Base-by-base conservation (phyloP, 2,113 vertebrate species). In the Nothoprocta perdicaria region DNA sequence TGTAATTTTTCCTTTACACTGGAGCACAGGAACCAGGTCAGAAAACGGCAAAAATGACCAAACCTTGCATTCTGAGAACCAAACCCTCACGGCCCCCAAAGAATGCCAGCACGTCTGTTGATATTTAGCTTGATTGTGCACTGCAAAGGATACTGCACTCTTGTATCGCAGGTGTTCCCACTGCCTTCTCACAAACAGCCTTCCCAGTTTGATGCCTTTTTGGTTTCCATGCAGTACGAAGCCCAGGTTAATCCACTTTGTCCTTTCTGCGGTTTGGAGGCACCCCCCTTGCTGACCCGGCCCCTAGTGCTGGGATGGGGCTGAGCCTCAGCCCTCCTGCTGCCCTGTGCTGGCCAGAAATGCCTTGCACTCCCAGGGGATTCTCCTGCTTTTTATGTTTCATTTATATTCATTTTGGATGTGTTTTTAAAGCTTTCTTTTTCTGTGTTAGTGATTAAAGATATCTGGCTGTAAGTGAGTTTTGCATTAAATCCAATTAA, bases 351-450 rank as follows among this genome's bases (percentile, higher is more conserved):
- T 68, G 71, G 72, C 60, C 55, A 38, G 22, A 69, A 86, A 43
- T 19, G 62, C 57, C 35, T 81, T 83, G 33, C 45, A 26, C 50
- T 82, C 2, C 0, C 17, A 72, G 61, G 18, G 78, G 33, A 85
- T 62, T 1, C 2, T 77, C 86, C 40, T 60, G 60, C 45, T 62
- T 82, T 90, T 71, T 65, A 40, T 48, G 35, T 85, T 80, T 65
- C n/a, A 22, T 46, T 41, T 60, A 33, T 11, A 85, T 26, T 79
- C n/a, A 27, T 29, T 26, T 35, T 12, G 38, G 75, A 66, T 33
- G 17, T 33, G 43, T 85, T 93, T 88, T 83, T 68, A 86, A 85
- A 68, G 68, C 52, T 72, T 85, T n/a, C 65, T 78, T 45, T 88
- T 53, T 29, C 68, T 73, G 71, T 85, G 52, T 71, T 84, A 72